phyloP scores from a whole-genome alignment of 1,140 invertebrate genomes.

The Ceratitis capitata region DNA sequence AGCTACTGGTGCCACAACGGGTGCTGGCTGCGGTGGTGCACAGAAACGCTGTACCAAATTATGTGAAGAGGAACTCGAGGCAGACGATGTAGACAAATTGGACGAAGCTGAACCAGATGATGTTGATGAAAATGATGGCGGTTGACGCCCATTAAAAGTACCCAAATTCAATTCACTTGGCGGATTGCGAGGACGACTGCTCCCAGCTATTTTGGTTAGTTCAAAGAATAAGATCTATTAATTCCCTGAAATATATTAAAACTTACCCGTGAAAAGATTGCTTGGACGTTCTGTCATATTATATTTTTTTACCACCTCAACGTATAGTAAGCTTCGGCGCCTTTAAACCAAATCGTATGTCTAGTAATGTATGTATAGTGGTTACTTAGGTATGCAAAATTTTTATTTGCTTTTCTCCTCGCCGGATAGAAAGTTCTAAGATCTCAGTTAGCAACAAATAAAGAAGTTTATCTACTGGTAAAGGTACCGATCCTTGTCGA shows the following conservation, averaged over 20 bases:
- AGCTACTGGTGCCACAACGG: background rate
- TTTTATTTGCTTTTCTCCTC: no score
- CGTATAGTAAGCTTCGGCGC: background rate
- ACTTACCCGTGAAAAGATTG: constrained; percentile 63
- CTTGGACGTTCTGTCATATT: constrained; percentile 60
- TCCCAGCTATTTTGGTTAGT: background rate
- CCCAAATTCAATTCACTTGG: constrained; percentile 61
- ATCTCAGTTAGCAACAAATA: no score
- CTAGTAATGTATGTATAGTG: background rate
- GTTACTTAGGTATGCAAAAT: background rate
- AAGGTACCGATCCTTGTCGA: constrained; percentile 20
- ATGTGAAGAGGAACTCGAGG: constrained; percentile 56
- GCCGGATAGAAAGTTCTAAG: no score
- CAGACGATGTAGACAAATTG: constrained; percentile 31
- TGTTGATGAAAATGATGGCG: constrained; percentile 61
- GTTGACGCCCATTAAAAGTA: constrained; percentile 58
- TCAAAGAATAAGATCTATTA: no score
- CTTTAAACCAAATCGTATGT: background rate
- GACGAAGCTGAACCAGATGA: constrained; percentile 61
- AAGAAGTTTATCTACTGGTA: no score
- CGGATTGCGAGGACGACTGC: constrained; percentile 57
- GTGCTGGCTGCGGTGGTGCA: constrained; percentile 45
- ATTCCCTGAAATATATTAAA: no score
- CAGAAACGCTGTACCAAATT: constrained; percentile 55
- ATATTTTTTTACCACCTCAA: background rate